Evolutionary conservation across 2,797 vertebrate genomes (phyloP), one percentile per base, ranked within the genome.

Genomic region (Acanthornis magna): DNA sequence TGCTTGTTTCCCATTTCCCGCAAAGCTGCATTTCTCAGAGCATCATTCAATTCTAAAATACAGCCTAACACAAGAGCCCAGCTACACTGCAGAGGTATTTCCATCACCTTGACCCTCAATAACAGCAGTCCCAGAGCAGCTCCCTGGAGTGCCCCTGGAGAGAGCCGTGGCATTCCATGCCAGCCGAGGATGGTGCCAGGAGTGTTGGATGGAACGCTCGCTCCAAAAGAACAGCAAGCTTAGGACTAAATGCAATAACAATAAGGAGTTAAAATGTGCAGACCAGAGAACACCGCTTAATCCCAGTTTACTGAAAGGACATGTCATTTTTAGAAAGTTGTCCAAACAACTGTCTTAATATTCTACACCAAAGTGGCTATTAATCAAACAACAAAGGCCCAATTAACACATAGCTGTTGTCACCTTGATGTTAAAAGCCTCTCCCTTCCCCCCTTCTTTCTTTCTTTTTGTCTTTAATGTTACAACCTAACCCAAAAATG

Each of bases 301-400:
- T 96, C 91, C 73, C 84, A 88, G 67, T 92, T 92, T 94, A 93
- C 73, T 92, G 89, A 93, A 91, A 93, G 90, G 58, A 84, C 54
- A 86, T 86, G 79, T 80, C 76, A 89, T 91, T 95, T 96, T 95
- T 74, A 95, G 89, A 96, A 97, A 85, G 89, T 43, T 95, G 93
- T 92, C 81, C 95, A 95, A 97, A 96, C 89, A 95, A 94, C 95
- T 95, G 87, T 93, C 80, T 90, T 94, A 87, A 92, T 97, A 93
- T 96, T 95, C 92, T 96, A 94, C 75, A 84, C 95, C 88, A 91
- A 96, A 96, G 91, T 91, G 91, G 85, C 87, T 81, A 92, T 96
- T 96, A 97, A 97, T 96, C 94, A 96, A 96, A 98, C 96, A 98
- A 97, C 97, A 97, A 97, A 97, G 85, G 93, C 95, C 92, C 97